phyloP scores from a whole-genome alignment of 2,797 vertebrate genomes.

The Heterohyrax brucei region DNA sequence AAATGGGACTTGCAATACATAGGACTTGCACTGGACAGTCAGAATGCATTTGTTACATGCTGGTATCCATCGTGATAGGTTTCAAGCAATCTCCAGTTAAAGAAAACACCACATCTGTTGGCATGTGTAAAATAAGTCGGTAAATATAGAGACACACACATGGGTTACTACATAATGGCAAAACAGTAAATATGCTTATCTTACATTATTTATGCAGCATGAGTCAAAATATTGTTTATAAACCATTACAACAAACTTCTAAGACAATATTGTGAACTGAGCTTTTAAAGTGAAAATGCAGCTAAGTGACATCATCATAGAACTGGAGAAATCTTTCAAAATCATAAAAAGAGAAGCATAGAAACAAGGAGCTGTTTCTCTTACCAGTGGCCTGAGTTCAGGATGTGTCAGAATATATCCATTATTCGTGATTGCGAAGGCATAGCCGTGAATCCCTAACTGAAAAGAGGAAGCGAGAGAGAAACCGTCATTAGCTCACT shows the following conservation, averaged over 20 bases:
- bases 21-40: not conserved
- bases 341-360: conserved; percentile 60
- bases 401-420: conserved; percentile 99
- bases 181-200: conserved; percentile 32
- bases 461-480: conserved; percentile 90
- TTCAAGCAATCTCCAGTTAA: not conserved
- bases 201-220: not conserved
- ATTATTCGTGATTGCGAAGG: conserved; percentile 99
- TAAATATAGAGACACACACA: not conserved
- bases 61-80: not conserved
- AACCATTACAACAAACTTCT: conserved; percentile 28
- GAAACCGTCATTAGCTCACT: conserved; percentile 86
- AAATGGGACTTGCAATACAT: conserved; percentile 14
- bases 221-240: conserved; percentile 1
- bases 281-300: conserved; percentile 16
- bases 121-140: conserved; percentile 23
- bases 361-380: conserved; percentile 75
- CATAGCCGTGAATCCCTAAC: conserved; percentile 99
- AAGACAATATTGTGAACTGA: conserved; percentile 2
- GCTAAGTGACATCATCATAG: not conserved
- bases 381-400: conserved; percentile 98
- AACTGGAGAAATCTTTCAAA: conserved; percentile 62
- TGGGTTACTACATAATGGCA: not conserved
- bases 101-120: not conserved
- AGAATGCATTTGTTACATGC: not conserved